These are phyloP conservation scores for Stenurella melanura DNA, from an alignment of 2,888 invertebrate species.

Conservation along the genomic window DNA sequence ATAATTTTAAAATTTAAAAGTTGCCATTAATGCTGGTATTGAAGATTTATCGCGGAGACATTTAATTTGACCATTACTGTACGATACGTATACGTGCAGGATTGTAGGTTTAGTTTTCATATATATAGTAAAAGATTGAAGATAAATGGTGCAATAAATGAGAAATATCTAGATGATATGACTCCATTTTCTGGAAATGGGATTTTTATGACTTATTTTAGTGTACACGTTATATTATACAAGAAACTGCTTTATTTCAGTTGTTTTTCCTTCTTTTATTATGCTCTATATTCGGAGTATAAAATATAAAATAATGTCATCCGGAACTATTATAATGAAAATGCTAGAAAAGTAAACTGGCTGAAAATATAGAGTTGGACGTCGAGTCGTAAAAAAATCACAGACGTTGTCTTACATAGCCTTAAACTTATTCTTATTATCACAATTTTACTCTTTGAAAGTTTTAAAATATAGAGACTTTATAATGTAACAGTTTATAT, in stretches of 20 bases:
- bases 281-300: slow-evolving; percentile 24
- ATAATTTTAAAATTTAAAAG: slow-evolving; percentile 14
- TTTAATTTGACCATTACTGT: slow-evolving; percentile 53
- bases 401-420: too few species aligned
- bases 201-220: slow-evolving; percentile 63
- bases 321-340: slow-evolving; percentile 41
- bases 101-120: slow-evolving; percentile 57
- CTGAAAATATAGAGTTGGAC: too few species aligned
- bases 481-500: too few species aligned
- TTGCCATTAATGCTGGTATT: slow-evolving; percentile 12
- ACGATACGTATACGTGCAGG: slow-evolving; percentile 49
- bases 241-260: slow-evolving; percentile 61
- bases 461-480: too few species aligned
- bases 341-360: neutral
- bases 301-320: slow-evolving; percentile 27
- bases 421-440: too few species aligned
- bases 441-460: too few species aligned
- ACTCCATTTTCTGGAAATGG: slow-evolving; percentile 65
- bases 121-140: slow-evolving; percentile 60
- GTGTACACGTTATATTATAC: slow-evolving; percentile 61
- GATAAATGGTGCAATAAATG: slow-evolving; percentile 64
- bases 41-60: slow-evolving; percentile 45
- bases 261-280: slow-evolving; percentile 51
- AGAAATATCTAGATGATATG: slow-evolving; percentile 64
- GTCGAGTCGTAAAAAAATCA: too few species aligned